Conservation (phyloP, 2,797 vertebrate genomes). For the Arrhamphus sclerolepis region DNA sequence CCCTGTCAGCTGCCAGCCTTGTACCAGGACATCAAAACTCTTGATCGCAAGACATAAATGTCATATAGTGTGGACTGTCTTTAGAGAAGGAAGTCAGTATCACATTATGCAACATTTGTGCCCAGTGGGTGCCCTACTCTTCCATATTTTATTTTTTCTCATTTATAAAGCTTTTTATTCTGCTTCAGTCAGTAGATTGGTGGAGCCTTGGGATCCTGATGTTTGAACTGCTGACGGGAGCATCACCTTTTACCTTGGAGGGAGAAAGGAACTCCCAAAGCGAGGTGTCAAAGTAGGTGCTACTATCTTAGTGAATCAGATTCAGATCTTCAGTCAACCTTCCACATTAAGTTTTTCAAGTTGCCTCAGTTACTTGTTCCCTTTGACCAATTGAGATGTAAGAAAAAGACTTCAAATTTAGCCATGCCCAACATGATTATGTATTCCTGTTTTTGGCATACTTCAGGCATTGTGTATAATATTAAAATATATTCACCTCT, state of each 20-base stretch:
- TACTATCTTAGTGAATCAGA: too few relatives aligned
- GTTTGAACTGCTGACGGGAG: conserved; percentile 92
- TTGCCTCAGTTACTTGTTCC: background rate
- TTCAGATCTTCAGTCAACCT: background rate
- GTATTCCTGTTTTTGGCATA: too few relatives aligned
- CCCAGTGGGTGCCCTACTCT: too few relatives aligned
- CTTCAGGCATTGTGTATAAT: background rate
- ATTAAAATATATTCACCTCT: background rate
- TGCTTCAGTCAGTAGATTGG: conserved; percentile 89
- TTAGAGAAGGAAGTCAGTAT: too few relatives aligned
- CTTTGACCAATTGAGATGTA: background rate
- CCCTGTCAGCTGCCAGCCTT: too few relatives aligned
- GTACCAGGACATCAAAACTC: too few relatives aligned
- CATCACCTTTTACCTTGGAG: conserved; percentile 93
- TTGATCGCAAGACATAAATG: too few relatives aligned
- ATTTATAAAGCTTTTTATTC: too few relatives aligned
- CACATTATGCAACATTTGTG: too few relatives aligned
- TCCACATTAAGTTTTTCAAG: background rate
- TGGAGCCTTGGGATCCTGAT: conserved; percentile 94
- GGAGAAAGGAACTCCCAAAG: conserved; percentile 93
- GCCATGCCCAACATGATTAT: too few relatives aligned
- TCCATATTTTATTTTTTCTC: too few relatives aligned
- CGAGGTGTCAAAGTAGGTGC: conserved; percentile 90
- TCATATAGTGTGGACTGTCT: too few relatives aligned
- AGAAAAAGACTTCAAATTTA: conserved; percentile 2